Conservation (phyloP, 2,888 invertebrate species). For the Chelonus formosanus region DNA sequence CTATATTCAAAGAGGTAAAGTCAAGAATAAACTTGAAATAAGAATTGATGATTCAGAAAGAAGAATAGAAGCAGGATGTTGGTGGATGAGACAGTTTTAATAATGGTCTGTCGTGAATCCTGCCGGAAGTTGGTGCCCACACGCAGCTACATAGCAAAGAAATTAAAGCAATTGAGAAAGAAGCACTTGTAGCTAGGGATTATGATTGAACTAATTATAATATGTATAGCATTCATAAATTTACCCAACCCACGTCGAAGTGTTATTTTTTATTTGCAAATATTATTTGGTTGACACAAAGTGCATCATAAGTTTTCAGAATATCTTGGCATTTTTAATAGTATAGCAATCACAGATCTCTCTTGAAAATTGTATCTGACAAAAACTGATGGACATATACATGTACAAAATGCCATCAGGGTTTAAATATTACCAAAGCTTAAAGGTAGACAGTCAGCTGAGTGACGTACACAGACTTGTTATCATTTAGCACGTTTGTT, state of each 20-base stretch:
- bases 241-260: conserved; percentile 22
- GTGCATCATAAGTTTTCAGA: too few species aligned
- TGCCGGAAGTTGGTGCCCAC: conserved; percentile 35
- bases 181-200: not conserved
- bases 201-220: conserved; percentile 17
- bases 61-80: conserved; percentile 21
- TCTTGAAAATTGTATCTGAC: too few species aligned
- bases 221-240: conserved; percentile 27
- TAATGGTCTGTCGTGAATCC: conserved; percentile 15
- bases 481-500: conserved; percentile 75
- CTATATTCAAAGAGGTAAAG: not conserved
- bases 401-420: too few species aligned
- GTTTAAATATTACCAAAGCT: too few species aligned
- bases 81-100: conserved; percentile 12
- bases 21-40: not conserved
- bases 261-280: conserved; percentile 15
- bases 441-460: conserved; percentile 50
- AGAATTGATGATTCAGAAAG: conserved; percentile 20
- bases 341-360: too few species aligned
- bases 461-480: conserved; percentile 56
- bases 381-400: too few species aligned
- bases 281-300: not conserved
- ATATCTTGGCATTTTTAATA: too few species aligned
- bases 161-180: conserved; percentile 30
- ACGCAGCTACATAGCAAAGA: conserved; percentile 27